Evolutionary conservation across 2,888 invertebrate species (phyloP), one percentile per base, ranked within the genome.

Genomic region (Corythucha ciliata): DNA sequence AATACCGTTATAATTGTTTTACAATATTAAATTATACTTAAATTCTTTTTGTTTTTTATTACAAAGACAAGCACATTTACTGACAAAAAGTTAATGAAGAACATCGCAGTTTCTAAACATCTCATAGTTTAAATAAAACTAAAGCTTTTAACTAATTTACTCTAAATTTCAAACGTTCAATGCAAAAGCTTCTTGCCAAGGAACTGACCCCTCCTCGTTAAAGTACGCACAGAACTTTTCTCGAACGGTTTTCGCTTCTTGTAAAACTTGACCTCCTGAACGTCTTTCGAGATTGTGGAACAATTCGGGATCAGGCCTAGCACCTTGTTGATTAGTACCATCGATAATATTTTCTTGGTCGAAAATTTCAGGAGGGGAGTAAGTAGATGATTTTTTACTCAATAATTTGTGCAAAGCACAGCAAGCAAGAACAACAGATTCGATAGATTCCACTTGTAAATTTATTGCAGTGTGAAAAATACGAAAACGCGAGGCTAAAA

Each of bases 381-480:
- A 41, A 16, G 21, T 41, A 8, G 41, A 24, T 16, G 20, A 41
- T 26, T 41, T 41, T 4, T 14, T 44, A 21, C 27, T 27, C 26
- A 44, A 27, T 29, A 44, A 44, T 18, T 44, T 44, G 25, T 44
- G 44, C 18, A 44, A 25, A 24, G 29, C 26, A 29, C 44, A 44
- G 21, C 44, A 44, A 14, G 44, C 29, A 18, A 44, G 22, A 27
- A 44, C 44, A 18, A 44, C 44, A 24, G 14, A 29, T 16, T 44
- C 44, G 22, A 44, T 29, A 8, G 20, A 16, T 21, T 27, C 14
- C 6, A 27, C 18, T 29, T 44, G 27, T 27, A 44, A 27, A 44
- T 44, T 44, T 14, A 44, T 44, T 29, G 44, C 26, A 10, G 44
- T 44, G 21, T 40, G 40, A 24, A 44, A 44, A 44, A 44, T 44